Evolutionary conservation across 2,797 vertebrate species (phyloP), one percentile per base, ranked within the genome.

Genomic region (Aulostomus chinensis): DNA sequence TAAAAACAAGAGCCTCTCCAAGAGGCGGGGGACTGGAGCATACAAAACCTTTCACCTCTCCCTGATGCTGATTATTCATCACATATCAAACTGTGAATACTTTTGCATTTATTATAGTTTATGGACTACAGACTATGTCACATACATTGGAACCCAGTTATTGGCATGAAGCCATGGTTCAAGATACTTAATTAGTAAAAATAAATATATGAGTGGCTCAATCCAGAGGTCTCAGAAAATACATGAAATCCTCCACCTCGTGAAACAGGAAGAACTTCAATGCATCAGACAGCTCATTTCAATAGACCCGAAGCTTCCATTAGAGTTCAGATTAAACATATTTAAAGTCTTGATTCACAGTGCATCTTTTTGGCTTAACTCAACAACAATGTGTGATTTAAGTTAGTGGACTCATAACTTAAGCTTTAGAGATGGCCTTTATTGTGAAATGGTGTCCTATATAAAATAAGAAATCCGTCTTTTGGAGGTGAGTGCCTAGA

Each of bases 381-480:
- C 25, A 40, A 61, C 30, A 64, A 57, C 21, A 41, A 30, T 58
- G 34, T 55, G 40, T 43, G 55, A 68, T 34, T 70, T 59, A 70
- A 68, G 16, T 45, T 56, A 49, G 53, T 22, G 3, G 63, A 42
- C 38, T 54, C 34, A 30, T 29, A 65, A 37, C 39, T 51, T 38
- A 31, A 57, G 50, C 49, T 43, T 58, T 22, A 53, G 32, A 75
- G 49, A 46, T 47, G 5, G 49, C 65, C 49, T 68, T 68, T 66
- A 48, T 73, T 69, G 73, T 60, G 65, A 82, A 71, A 69, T 57
- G 50, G 39, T 57, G 48, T 24, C 34, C 43, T 45, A 68, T 69
- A 56, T 76, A 81, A 78, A 53, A 48, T 15, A 38, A 81, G 39
- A 78, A 74, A 57, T 52, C 59, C 71, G 58, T 67, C 73, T 81